Conservation (phyloP, 2,113 vertebrate genomes). For the Puntigrus tetrazona region DNA sequence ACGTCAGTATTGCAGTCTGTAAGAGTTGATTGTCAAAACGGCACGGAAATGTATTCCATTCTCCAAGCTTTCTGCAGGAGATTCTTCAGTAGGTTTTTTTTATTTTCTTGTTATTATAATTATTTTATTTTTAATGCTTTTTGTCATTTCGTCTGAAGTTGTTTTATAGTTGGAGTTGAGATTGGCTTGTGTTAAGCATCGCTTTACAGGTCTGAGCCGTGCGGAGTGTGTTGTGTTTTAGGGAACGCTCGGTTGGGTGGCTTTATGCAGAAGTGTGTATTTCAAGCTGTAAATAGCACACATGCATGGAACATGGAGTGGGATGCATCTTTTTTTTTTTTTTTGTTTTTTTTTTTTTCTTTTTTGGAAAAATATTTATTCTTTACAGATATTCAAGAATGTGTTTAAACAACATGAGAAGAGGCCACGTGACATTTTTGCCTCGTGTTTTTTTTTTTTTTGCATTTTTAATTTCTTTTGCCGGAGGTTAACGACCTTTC, state of each 20-base stretch:
- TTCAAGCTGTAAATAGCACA: slow-evolving; percentile 98
- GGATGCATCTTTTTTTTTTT: slow-evolving; percentile 94
- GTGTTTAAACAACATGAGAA: slow-evolving; percentile 76
- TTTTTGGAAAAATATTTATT: slow-evolving; percentile 95
- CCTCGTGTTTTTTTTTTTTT: neutral
- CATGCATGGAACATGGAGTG: slow-evolving; percentile 88
- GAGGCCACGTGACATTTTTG: slow-evolving; percentile 40
- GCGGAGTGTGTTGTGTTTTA: slow-evolving; percentile 21
- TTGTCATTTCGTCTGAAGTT: neutral
- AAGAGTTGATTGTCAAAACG: slow-evolving; percentile 84
- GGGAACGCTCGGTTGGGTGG: neutral
- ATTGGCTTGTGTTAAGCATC: slow-evolving; percentile 24
- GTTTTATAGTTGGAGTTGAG: slow-evolving; percentile 27
- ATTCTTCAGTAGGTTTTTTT: slow-evolving; percentile 74
- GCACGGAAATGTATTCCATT: slow-evolving; percentile 68
- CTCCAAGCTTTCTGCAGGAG: slow-evolving; percentile 87
- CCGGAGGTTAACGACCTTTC: slow-evolving; percentile 16
- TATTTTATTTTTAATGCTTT: slow-evolving; percentile 30
- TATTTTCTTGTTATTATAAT: slow-evolving; percentile 60
- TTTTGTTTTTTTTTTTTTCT: slow-evolving; percentile 89
- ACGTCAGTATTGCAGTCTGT: slow-evolving; percentile 95
- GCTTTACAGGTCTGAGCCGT: slow-evolving; percentile 35
- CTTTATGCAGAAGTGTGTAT: slow-evolving; percentile 85
- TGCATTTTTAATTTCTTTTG: neutral
- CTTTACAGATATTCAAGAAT: slow-evolving; percentile 87